Conservation (phyloP, 2,888 invertebrate species). For the Aleiodes leptofemur region DNA sequence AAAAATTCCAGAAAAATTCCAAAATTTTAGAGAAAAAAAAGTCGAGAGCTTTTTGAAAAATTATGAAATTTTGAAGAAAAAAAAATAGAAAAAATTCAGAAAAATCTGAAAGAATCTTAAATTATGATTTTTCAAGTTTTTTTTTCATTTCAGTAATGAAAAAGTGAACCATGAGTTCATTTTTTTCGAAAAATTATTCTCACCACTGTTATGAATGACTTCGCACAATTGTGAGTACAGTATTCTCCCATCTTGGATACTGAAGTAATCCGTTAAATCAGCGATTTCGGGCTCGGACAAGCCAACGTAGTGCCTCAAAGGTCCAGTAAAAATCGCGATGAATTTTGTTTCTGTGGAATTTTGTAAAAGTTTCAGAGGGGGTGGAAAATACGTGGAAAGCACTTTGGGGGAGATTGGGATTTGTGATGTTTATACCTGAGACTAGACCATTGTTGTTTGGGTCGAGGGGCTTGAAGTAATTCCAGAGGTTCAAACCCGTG, state of each 20-base stretch:
- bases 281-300: slow-evolving; percentile 84
- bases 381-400: neutral
- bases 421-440: slow-evolving; percentile 77
- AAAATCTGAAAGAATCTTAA: too few relatives aligned
- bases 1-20: too few relatives aligned
- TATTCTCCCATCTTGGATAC: slow-evolving; percentile 86
- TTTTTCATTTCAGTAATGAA: too few relatives aligned
- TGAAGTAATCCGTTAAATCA: slow-evolving; percentile 86
- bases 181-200: slow-evolving; percentile 44
- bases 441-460: slow-evolving; percentile 82
- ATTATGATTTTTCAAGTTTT: too few relatives aligned
- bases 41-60: too few relatives aligned
- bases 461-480: slow-evolving; percentile 83
- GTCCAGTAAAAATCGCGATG: slow-evolving; percentile 82
- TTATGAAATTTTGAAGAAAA: too few relatives aligned
- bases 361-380: neutral
- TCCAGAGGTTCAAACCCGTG: slow-evolving; percentile 83
- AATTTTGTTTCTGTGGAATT: slow-evolving; percentile 82
- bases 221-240: slow-evolving; percentile 86
- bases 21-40: too few relatives aligned
- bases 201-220: slow-evolving; percentile 83
- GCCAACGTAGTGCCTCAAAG: slow-evolving; percentile 81
- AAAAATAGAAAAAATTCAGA: too few relatives aligned
- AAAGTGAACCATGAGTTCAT: too few relatives aligned
- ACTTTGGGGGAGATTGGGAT: neutral